Evolutionary conservation across 2,113 vertebrate genomes (phyloP).

Genomic region (Syngnathus scovelli): DNA sequence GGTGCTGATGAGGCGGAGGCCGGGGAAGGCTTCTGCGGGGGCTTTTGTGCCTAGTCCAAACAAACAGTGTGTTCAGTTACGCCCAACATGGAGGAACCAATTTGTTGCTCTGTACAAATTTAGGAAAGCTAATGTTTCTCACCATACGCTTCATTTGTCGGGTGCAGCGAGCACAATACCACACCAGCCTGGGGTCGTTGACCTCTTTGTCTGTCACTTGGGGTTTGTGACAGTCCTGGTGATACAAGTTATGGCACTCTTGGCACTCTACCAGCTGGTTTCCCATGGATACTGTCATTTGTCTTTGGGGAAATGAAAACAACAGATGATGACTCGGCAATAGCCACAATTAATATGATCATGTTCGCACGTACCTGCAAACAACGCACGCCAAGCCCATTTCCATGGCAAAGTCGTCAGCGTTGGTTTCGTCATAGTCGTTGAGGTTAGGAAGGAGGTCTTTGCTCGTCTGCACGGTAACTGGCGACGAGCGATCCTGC

Average conservation of each 20-base stretch:
- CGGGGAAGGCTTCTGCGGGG: slow-evolving; percentile 88
- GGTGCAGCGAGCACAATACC: slow-evolving; percentile 97
- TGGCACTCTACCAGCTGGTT: slow-evolving; percentile 98
- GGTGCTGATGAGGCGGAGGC: slow-evolving; percentile 79
- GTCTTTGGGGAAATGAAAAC: slow-evolving; percentile 64
- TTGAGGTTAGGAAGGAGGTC: slow-evolving; percentile 86
- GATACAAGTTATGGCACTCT: slow-evolving; percentile 98
- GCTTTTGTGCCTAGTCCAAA: slow-evolving; percentile 85
- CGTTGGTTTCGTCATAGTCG: slow-evolving; percentile 91
- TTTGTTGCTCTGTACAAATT: neutral
- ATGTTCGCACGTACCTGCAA: slow-evolving; percentile 76
- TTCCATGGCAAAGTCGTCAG: slow-evolving; percentile 98
- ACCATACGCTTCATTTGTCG: slow-evolving; percentile 98
- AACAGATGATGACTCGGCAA: neutral
- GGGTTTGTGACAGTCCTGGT: slow-evolving; percentile 98
- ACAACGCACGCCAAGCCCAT: slow-evolving; percentile 97
- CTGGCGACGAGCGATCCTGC: slow-evolving; percentile 81
- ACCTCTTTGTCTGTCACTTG: slow-evolving; percentile 98
- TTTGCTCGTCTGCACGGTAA: slow-evolving; percentile 85
- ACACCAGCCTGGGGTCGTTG: slow-evolving; percentile 93
- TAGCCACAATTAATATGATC: neutral
- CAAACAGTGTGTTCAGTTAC: neutral
- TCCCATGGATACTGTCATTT: slow-evolving; percentile 94
- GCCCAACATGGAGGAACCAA: neutral
- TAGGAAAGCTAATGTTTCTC: slow-evolving; percentile 30